A percentile compares a stretch with the other conserved stretches of the same genome.
Evolutionary conservation across 23 tunicate species (phyloP).

Genomic region (Halocynthia roretzi): DNA sequence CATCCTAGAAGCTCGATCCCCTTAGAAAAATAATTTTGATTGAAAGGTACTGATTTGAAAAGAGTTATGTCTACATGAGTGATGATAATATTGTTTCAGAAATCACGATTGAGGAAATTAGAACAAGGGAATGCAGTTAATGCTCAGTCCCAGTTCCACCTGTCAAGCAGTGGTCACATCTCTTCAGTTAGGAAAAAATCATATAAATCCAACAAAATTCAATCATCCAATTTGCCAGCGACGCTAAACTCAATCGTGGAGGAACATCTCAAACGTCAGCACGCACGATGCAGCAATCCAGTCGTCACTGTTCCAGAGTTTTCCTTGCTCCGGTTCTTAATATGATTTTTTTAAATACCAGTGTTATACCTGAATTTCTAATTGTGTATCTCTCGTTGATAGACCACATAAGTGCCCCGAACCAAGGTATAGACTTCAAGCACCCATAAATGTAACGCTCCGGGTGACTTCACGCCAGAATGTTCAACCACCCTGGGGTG

Average conservation of each 20-base stretch:
- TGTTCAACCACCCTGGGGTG: conserved; percentile 51
- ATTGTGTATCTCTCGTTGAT: not conserved
- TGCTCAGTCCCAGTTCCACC: no score
- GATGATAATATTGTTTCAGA: no score
- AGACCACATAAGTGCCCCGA: conserved; percentile 74
- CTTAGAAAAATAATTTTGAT: no score
- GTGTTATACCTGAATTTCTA: not conserved
- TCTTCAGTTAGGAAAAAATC: no score
- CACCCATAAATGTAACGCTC: conserved; percentile 45
- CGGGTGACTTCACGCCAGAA: conserved; percentile 34
- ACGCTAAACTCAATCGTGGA: conserved; percentile 67
- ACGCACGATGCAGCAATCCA: conserved; percentile 75
- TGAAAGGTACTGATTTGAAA: no score
- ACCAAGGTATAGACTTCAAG: conserved; percentile 51
- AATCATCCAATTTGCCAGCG: not conserved
- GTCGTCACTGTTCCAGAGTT: conserved; percentile 91
- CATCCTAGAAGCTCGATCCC: no score
- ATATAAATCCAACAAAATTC: not conserved
- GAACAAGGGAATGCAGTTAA: no score
- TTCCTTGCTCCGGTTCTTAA: conserved; percentile 56
- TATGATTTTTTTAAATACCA: not conserved
- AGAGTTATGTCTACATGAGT: no score
- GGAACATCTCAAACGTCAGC: conserved; percentile 60
- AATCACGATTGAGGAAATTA: no score
- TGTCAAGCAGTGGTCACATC: no score